Evolutionary conservation across 2,113 vertebrate genomes (phyloP).

Genomic region (Salvelinus namaycush): DNA sequence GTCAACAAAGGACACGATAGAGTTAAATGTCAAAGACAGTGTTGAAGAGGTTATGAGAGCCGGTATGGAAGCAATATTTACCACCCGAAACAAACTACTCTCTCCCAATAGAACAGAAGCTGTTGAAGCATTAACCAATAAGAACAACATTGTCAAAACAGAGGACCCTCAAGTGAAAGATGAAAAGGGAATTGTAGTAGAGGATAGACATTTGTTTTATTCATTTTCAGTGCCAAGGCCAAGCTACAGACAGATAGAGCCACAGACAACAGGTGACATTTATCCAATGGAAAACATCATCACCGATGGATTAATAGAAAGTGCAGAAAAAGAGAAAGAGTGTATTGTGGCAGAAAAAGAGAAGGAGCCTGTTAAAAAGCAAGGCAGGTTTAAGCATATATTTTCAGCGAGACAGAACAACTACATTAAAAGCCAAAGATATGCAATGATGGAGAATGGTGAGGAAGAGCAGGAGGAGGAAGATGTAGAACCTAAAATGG

Average conservation of each 20-base stretch:
- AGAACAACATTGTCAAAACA: slow-evolving; percentile 31
- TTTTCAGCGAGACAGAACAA: slow-evolving; percentile 76
- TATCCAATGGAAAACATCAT: slow-evolving; percentile 23
- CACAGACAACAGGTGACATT: slow-evolving; percentile 22
- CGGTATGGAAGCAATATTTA: not conserved
- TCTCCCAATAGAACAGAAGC: slow-evolving; percentile 23
- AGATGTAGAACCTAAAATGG: not conserved
- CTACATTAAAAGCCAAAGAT: slow-evolving; percentile 75
- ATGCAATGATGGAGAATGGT: slow-evolving; percentile 38
- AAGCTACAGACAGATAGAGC: not conserved
- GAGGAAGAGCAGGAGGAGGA: slow-evolving; percentile 35
- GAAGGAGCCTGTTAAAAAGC: slow-evolving; percentile 34
- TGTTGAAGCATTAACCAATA: not conserved
- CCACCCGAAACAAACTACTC: slow-evolving; percentile 12
- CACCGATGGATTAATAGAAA: slow-evolving; percentile 6
- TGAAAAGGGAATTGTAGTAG: slow-evolving; percentile 40
- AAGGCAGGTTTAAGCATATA: slow-evolving; percentile 53
- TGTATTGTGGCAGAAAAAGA: slow-evolving; percentile 12
- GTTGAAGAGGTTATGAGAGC: slow-evolving; percentile 1
- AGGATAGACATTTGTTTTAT: slow-evolving; percentile 43
- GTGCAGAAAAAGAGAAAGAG: slow-evolving; percentile 24
- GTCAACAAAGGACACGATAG: slow-evolving; percentile 26
- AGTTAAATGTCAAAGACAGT: slow-evolving; percentile 31
- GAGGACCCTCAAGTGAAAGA: slow-evolving; percentile 61
- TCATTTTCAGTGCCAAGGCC: slow-evolving; percentile 11